Evolutionary conservation across 1,140 invertebrate genomes (phyloP).

Genomic region (Ooceraea biroi): DNA sequence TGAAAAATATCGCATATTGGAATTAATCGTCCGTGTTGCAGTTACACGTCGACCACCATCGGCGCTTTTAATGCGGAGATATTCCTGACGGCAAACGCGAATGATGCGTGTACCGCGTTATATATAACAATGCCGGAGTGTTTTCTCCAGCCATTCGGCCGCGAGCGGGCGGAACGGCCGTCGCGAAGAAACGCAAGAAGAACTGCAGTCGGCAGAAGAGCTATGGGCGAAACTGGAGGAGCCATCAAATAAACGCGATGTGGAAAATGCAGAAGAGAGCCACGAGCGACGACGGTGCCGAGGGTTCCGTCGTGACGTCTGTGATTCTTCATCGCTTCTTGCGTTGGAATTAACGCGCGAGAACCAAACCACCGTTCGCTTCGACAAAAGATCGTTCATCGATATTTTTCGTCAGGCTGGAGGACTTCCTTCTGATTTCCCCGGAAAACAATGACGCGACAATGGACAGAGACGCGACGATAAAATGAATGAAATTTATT

Average conservation of each 20-base stretch:
- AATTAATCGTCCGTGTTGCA: conserved; percentile 40
- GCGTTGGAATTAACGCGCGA: conserved; percentile 11
- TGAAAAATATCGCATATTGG: conserved; percentile 48
- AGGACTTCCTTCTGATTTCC: too few relatives aligned
- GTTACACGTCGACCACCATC: conserved; percentile 8
- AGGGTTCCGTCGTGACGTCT: background rate
- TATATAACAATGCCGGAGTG: conserved; percentile 45
- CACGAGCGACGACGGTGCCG: background rate
- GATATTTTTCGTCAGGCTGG: background rate
- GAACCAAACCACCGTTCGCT: background rate
- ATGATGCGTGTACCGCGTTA: conserved; percentile 19
- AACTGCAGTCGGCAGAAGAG: conserved; percentile 34
- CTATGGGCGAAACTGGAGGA: conserved; percentile 32
- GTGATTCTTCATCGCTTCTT: conserved; percentile 7
- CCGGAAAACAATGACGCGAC: too few relatives aligned
- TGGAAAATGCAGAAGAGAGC: conserved; percentile 28
- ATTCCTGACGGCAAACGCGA: conserved; percentile 39
- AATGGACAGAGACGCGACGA: too few relatives aligned
- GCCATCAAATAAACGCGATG: conserved; percentile 18
- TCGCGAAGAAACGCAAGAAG: conserved; percentile 58
- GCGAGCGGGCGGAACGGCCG: conserved; percentile 35
- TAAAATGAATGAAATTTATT: too few relatives aligned
- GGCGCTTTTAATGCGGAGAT: conserved; percentile 52
- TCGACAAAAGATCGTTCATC: background rate
- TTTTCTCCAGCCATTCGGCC: conserved; percentile 24